Evolutionary conservation across 2,797 vertebrate species (phyloP).

Genomic region (Pipistrellus nathusii): DNA sequence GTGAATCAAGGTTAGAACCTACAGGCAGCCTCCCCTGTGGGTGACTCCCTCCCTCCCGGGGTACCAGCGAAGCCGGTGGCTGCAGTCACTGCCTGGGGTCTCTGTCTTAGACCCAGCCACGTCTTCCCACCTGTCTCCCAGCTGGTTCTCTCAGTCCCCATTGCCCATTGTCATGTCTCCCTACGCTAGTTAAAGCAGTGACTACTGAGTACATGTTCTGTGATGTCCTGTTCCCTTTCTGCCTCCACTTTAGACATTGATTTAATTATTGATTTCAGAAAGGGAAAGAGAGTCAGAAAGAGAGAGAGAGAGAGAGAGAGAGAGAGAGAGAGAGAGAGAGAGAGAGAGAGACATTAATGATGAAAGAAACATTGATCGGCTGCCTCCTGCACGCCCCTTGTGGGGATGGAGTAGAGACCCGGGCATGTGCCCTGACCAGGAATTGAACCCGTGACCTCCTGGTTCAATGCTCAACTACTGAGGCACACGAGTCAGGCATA

Average conservation of each 20-base stretch:
- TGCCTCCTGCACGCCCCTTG: too few relatives aligned
- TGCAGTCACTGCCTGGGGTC: background rate
- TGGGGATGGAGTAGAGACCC: too few relatives aligned
- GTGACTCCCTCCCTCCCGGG: background rate
- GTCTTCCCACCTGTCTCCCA: background rate
- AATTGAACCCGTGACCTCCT: too few relatives aligned
- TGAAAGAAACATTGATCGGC: too few relatives aligned
- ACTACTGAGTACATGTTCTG: background rate
- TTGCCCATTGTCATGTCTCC: background rate
- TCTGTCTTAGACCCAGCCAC: background rate
- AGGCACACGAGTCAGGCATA: background rate
- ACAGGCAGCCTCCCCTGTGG: rapidly evolving
- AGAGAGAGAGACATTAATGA: too few relatives aligned
- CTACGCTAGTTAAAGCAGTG: background rate
- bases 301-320: too few relatives aligned
- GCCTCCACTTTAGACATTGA: background rate
- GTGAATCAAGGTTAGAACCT: background rate
- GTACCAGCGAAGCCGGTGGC: background rate
- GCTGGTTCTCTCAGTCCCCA: background rate
- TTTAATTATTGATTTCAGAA: too few relatives aligned
- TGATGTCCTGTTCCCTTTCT: background rate
- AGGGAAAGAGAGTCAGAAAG: too few relatives aligned
- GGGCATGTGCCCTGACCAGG: too few relatives aligned
- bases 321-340: too few relatives aligned
- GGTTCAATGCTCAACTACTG: too few relatives aligned